Percentiles rank a stretch among this genome's conserved stretches.
Conservation (phyloP, 2,113 vertebrate species). For the Tyto alba region DNA sequence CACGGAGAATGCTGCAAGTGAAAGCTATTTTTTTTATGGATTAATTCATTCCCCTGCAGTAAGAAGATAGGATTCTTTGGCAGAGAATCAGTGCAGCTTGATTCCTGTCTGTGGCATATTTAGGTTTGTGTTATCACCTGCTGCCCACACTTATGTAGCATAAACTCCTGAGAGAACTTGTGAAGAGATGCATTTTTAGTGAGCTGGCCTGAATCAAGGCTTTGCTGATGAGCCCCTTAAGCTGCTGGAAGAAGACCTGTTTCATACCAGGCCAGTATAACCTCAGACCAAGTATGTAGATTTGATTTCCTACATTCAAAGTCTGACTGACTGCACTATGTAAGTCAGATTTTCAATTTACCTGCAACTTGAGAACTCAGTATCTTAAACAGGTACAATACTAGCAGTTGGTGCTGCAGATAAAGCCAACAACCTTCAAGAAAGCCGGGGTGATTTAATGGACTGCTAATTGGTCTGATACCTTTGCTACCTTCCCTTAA, state of each 20-base stretch:
- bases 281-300: background rate
- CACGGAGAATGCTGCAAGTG: background rate
- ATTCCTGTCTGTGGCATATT: constrained; percentile 3
- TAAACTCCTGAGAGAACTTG: background rate
- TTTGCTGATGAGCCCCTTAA: background rate
- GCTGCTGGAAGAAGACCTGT: background rate
- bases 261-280: background rate
- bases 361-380: background rate
- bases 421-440: background rate
- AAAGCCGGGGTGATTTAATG: background rate
- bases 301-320: background rate
- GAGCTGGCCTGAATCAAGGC: background rate
- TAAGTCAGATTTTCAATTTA: background rate
- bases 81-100: background rate
- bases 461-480: background rate
- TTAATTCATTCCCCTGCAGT: background rate
- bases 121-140: constrained; percentile 19
- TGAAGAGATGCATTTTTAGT: background rate
- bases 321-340: background rate
- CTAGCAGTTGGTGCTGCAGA: background rate
- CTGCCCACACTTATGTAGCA: background rate
- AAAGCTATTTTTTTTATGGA: background rate
- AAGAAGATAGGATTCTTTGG: background rate
- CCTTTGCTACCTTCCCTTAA: background rate
- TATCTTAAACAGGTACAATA: background rate